These are phyloP conservation scores for Oreohelix idahoensis DNA, from an alignment of 1,140 invertebrate genomes.

Conservation along the genomic window DNA sequence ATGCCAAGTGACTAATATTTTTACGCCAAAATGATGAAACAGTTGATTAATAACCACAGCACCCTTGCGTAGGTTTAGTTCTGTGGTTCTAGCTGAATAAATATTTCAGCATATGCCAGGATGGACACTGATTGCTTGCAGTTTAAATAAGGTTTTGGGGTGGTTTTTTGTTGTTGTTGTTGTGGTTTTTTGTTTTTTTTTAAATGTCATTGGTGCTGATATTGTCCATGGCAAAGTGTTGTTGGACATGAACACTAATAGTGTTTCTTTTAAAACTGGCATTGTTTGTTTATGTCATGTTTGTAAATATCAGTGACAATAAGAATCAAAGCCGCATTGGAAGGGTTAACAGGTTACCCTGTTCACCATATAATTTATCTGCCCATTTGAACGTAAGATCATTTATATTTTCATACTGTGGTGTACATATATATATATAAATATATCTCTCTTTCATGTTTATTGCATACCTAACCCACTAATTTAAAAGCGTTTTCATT, in stretches of 20 bases:
- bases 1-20: too few relatives aligned
- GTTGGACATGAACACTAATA: neutral
- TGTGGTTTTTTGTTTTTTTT: neutral
- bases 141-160: too few relatives aligned
- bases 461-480: neutral
- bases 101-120: too few relatives aligned
- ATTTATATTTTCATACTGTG: constrained; percentile 14
- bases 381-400: neutral
- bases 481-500: constrained; percentile 1
- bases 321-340: neutral
- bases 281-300: neutral
- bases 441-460: constrained; percentile 14
- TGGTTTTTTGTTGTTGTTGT: too few relatives aligned
- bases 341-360: neutral
- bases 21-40: too few relatives aligned
- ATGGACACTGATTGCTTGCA: too few relatives aligned
- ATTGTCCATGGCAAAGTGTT: neutral
- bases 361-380: constrained; percentile 1
- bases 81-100: too few relatives aligned
- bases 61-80: too few relatives aligned
- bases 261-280: neutral
- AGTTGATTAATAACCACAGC: too few relatives aligned
- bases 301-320: neutral
- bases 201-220: neutral
- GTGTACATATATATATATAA: too few relatives aligned